Evolutionary conservation across 2,113 vertebrate species (phyloP).

Genomic region (Gracilinanus agilis): DNA sequence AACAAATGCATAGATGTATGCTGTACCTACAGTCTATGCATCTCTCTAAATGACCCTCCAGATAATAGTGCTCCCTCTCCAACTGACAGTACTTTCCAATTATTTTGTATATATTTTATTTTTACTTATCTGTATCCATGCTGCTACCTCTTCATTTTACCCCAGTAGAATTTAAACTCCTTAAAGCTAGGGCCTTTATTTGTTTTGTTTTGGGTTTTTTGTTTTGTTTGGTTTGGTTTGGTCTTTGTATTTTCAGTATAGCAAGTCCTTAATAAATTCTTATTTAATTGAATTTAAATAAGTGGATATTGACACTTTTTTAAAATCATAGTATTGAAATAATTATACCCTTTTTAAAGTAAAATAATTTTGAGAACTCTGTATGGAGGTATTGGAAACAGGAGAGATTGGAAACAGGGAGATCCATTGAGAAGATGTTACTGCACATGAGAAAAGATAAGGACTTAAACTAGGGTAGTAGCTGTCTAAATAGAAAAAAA

Average conservation of each 20-base stretch:
- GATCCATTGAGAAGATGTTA: background rate
- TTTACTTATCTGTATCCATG: background rate
- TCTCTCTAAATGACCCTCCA: no score
- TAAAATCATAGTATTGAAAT: background rate
- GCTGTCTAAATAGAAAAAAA: background rate
- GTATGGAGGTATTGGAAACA: background rate
- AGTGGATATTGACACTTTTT: background rate
- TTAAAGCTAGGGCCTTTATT: background rate
- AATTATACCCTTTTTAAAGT: background rate
- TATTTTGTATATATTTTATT: background rate
- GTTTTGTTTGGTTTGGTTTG: no score
- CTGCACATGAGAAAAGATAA: background rate
- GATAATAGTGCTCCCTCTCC: background rate
- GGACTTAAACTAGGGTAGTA: background rate
- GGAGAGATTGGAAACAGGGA: background rate
- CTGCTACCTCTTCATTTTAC: background rate
- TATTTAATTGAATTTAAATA: background rate
- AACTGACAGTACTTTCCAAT: background rate
- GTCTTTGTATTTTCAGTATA: background rate
- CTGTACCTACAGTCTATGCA: background rate
- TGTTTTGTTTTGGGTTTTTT: no score
- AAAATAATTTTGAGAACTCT: background rate
- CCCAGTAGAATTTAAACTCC: background rate
- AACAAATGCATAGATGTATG: background rate
- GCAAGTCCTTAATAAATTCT: background rate